Evolutionary conservation across 2,888 invertebrate genomes (phyloP), one percentile per base, ranked within the genome.

Genomic region (Laothoe populi): DNA sequence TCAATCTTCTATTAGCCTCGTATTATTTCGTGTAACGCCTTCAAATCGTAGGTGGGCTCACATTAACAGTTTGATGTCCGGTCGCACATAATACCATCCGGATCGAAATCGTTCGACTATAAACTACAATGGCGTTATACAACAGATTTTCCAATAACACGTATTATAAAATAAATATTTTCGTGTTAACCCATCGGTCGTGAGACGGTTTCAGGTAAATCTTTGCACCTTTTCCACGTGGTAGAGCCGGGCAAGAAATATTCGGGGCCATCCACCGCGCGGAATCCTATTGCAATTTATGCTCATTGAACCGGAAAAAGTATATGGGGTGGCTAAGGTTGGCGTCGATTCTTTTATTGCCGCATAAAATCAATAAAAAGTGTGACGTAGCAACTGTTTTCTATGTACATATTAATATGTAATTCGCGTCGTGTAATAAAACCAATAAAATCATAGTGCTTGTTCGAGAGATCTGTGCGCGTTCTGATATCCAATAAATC

Each of bases 221-320:
- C 84, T 88, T 80, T 82, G 81, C 86, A 88, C 87, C 88, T 88
- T 87, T 86, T 80, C 82, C 73, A 70, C 69, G 70, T 69, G 75
- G 80, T 70, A 83, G 86, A 80, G 78, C 80, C 75, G 79, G 79
- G 78, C 79, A 81, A 85, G 83, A 87, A 88, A 86, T 84, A 87
- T 88, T 88, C 73, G 86, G 81, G 82, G 71, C 82, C 78, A 87
- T 87, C 83, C 79, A 85, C 86, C 83, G 84, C 79, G 79, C 77
- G 86, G 84, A 90, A 91, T 92, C 90, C 89, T 86, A 89, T 91
- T 88, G 91, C 91, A 91, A 91, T 92, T 92, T 90, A 90, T 88
- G 89, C 85, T 87, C 90, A 87, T 83, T 90, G 91, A 87, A 83
- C 86, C 78, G 90, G 85, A 87, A 87, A 88, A 89, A 90, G 87